Conservation (phyloP, 2,797 vertebrate genomes). For the Gymnothorax javanicus region DNA sequence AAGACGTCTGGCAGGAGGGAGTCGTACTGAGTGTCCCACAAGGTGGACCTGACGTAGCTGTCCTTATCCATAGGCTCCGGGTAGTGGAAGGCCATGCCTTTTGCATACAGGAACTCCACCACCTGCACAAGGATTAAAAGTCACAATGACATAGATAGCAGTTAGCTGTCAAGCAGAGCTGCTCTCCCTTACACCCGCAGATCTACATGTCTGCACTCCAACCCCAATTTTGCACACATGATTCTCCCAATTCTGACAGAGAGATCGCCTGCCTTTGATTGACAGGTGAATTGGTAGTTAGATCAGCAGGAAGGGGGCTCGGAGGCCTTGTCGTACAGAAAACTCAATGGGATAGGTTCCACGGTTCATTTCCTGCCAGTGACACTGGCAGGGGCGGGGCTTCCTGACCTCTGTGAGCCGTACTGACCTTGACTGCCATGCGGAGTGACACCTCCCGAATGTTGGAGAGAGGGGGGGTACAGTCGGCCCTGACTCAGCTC, state of each 20-base stretch:
- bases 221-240: neutral
- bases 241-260: neutral
- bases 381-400: neutral
- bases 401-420: neutral
- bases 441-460: conserved; percentile 93
- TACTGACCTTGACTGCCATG: conserved; percentile 88
- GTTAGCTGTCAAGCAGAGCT: neutral
- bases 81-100: conserved; percentile 94
- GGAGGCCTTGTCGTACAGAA: no score
- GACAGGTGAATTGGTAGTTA: neutral
- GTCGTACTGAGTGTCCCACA: conserved; percentile 88
- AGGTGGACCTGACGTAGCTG: conserved; percentile 76
- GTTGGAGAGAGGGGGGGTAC: conserved; percentile 88
- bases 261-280: neutral
- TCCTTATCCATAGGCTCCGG: conserved; percentile 90
- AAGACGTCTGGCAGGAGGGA: conserved; percentile 92
- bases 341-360: no score
- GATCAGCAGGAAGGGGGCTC: no score
- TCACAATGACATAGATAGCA: neutral
- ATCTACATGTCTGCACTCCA: no score
- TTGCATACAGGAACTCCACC: conserved; percentile 87
- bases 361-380: neutral
- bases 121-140: conserved; percentile 68
- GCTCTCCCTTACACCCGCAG: no score
- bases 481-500: conserved; percentile 87